Evolutionary conservation across 2,113 vertebrate species (phyloP), one percentile per base, ranked within the genome.

Genomic region (Saccopteryx bilineata): DNA sequence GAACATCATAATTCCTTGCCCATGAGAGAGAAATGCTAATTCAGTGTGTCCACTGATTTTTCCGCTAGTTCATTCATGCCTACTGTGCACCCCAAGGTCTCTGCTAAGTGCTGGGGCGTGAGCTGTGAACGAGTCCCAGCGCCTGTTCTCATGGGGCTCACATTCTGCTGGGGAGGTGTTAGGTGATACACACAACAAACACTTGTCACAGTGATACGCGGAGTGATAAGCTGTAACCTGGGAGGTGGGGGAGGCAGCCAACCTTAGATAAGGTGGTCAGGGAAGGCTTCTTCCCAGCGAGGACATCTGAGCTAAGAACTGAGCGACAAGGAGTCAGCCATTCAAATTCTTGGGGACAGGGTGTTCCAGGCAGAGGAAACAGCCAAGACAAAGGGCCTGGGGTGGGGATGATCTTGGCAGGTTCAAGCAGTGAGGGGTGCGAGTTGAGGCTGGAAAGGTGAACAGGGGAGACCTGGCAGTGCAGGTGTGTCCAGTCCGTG

Each of bases 101-200:
- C 52, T 71, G 33, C 31, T 7, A 13, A 56, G 65, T 60, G 28
- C 52, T 3, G 46, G 80, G 17, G 28, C 10, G 23, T 17, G 66
- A 65, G 69, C 71, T 50, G 71, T 12, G 75, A 90, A 54, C 48
- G 9, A 48, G 50, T 14, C 21, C 18, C 26, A 56, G 68, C 5
- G 63, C 74, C 84, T 71, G 17, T 61, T 90, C 85, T 87, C 69
- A 68, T 21, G 86, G 75, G 39, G 74, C 74, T 86, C 80, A 74
- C 15, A 0, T 81, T 92, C 63, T 68, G 0, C 0, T 39, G 54
- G 54, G 78, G 8, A 28, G 28, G 21, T 52, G 15, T 61, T 60
- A 4, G 26, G 68, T 12, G 9, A 60, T 17, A 48, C 26, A 28
- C 68, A 39, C 60, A 23, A 50, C 46, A 14, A 17, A 39, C 31